Base-by-base conservation (phyloP, 2,888 invertebrate species). In the Acanthacorydalis orientalis region DNA sequence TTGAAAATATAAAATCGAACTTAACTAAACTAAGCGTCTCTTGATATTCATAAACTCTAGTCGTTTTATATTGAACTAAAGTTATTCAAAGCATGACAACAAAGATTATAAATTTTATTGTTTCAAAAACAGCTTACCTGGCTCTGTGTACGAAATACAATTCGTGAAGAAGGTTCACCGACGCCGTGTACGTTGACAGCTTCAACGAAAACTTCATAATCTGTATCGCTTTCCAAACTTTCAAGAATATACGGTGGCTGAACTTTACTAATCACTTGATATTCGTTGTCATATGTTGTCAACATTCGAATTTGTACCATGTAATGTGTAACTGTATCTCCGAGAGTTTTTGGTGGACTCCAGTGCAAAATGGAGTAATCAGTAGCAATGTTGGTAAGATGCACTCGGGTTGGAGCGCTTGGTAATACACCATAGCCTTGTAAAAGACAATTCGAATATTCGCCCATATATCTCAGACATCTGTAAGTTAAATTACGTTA, bases 341-440 rank as follows among this genome's bases (percentile, higher is more conserved):
- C 75, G 14, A 84, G 63, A 1, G 74, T 72, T 42, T 76, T 75
- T 0, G 88, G 88, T 0, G 77, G 67, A 0, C 78, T 74, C 88
- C 88, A 89, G 58, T 83, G 82, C 1, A 87, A 65, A 46, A 88
- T 80, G 0, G 82, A 83, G 64, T 81, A 87, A 60, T 77, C 80
- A 0, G 79, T 77, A 55, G 83, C 80, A 51, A 85, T 77, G 60
- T 83, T 81, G 34, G 81, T 77, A 7, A 86, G 75, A 55, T 77
- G 77, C 2, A 87, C 69, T 44, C 73, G 70, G 0, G 75, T 73
- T 0, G 88, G 88, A 0, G 80, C 72, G 31, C 83, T 80, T 0
- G 88, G 83, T 1, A 88, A 69, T 0, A 87, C 87, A 0, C 86
- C 86, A 64, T 88, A 88, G 12, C 87, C 86, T 66, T 86, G 83